Percentiles rank a stretch among this genome's conserved stretches.
These are phyloP conservation scores for Malaclemys terrapin DNA, from an alignment of 2,113 vertebrate species.

Conservation along the genomic window DNA sequence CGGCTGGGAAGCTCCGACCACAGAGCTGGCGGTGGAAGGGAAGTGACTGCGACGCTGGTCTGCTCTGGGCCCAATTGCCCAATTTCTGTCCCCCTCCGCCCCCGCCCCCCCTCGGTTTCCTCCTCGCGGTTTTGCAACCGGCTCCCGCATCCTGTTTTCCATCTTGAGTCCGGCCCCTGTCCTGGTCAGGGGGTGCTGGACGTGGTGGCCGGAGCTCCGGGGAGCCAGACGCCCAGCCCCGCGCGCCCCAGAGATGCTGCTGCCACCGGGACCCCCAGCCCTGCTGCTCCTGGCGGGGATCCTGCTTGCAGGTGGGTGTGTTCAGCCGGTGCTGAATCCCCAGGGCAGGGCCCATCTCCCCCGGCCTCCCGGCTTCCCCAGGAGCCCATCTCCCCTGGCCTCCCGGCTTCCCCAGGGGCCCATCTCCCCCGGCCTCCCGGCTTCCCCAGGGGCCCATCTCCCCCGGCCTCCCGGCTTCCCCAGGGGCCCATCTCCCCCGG, in stretches of 20 bases:
- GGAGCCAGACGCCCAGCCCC: not conserved
- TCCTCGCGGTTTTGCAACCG: not conserved
- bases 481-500: not conserved
- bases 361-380: too few relatives aligned
- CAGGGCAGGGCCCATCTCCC: not conserved
- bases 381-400: too few relatives aligned
- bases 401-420: too few relatives aligned
- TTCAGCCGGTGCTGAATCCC: accelerated
- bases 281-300: not conserved
- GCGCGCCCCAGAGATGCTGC: not conserved
- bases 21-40: not conserved
- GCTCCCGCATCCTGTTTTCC: not conserved
- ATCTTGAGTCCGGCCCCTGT: not conserved
- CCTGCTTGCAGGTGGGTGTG: not conserved
- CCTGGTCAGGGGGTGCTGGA: not conserved
- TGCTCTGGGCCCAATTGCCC: not conserved
- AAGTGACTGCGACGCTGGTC: not conserved
- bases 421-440: too few relatives aligned
- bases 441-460: too few relatives aligned
- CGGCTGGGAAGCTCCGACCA: too few relatives aligned
- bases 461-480: not conserved
- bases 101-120: not conserved
- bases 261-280: not conserved
- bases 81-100: not conserved
- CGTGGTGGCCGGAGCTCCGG: not conserved